Evolutionary conservation across 2,113 vertebrate species (phyloP).

Genomic region (Bos taurus): ARS-UCD2.0 NC_037342.1:36096001-36096500

Average conservation of each 20-base stretch:
- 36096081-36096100: background rate
- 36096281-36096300: background rate
- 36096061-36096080: background rate
- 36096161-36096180: background rate
- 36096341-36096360: background rate
- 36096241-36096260: conserved; percentile 4
- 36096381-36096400: background rate
- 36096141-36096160: background rate
- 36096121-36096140: background rate
- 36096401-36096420: background rate
- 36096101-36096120: background rate
- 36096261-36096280: background rate
- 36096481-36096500: background rate
- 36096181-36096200: background rate
- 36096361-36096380: conserved; percentile 11
- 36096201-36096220: background rate
- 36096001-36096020: background rate
- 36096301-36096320: background rate
- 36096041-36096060: background rate
- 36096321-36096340: background rate
- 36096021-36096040: conserved; percentile 11
- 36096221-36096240: background rate
- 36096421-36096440: background rate
- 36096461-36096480: background rate
- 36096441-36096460: background rate